Evolutionary conservation across 2,113 vertebrate genomes (phyloP), one percentile per base, ranked within the genome.

Genomic region (Cheilinus undulatus): DNA sequence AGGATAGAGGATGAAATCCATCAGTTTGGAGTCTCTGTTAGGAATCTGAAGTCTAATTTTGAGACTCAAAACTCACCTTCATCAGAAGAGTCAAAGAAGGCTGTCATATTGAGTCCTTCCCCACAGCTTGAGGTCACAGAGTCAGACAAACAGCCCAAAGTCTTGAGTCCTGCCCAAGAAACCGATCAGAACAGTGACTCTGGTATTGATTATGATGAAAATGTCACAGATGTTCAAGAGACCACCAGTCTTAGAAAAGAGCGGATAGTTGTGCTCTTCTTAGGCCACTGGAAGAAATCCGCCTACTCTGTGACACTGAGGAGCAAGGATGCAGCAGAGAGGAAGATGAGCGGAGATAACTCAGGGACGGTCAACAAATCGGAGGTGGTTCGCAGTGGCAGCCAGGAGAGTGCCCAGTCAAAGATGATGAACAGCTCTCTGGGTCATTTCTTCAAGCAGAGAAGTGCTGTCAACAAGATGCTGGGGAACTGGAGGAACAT

Each of bases 281-380:
- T 99, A 27, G 89, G 95, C 53, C 97, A 99, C 90, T 99, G 97
- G 97, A 97, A 95, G 88, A 96, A 94, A 76, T 96, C 95, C 0
- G 94, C 96, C 13, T 96, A 93, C 63, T 73, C 91, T 0, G 87
- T 90, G 2, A 91, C 93, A 0, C 61, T 94, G 68, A 93, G 81
- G 90, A 90, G 89, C 4, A 92, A 63, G 1, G 92, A 86, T 8
- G 66, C 81, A 2, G 84, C 54, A 1, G 90, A 88, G 75, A 88
- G 89, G 65, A 93, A 92, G 87, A 52, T 69, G 69, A 92, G 82
- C 46, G 28, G 40, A 8, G 56, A 46, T 30, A 75, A 10, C 9
- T 20, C 0, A 4, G 69, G 36, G 24, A 36, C 14, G 3, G 48
- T 23, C 0, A 82, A 83, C 20, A 73, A 73, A 26, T 23, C 67